Base-by-base conservation (phyloP, 1,140 invertebrate genomes). In the Tachypleus tridentatus region DNA sequence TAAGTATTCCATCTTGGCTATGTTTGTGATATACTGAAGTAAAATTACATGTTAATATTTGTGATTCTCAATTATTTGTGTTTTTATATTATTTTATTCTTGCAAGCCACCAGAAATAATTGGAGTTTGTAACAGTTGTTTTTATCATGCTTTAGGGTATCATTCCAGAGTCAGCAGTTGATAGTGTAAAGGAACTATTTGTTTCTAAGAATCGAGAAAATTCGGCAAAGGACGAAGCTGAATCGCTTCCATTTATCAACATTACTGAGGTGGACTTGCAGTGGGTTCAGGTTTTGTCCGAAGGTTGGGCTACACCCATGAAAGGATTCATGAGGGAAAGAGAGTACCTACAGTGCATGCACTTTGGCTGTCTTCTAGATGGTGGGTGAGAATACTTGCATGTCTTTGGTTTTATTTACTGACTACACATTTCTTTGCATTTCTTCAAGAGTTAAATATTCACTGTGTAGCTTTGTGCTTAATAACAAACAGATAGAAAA, bases 271-370 rank as follows among this genome's bases (percentile, higher is more conserved):
- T 99, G 8, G 96, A 99, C 77, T 77, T 97, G 7, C 95, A 99
- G 76, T 99, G 97, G 97, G 80, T 97, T 6, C 88, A 95, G 81
- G 84, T 99, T 0, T 77, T 99, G 51, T 85, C 89, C 52, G 97
- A 99, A 82, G 97, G 97, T 2, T 99, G 97, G 97, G 96, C 96
- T 0, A 84, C 87, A 49, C 97, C 97, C 1, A 76, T 99, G 0
- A 86, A 73, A 73, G 97, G 95, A 6, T 99, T 99, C 73, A 99
- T 99, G 97, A 82, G 88, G 59, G 96, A 99, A 81, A 81, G 87
- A 67, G 88, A 99, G 77, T 98, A 89, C 78, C 80, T 99, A 8
- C 92, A 94, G 83, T 84, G 86, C 51, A 82, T 95, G n/a, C 95
- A 99, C 77, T 95, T 97, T 72, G 92, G 92, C 73, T 90, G 88